Percentiles rank a stretch among this genome's conserved stretches.
phyloP scores from a whole-genome alignment of 1,140 invertebrate species.

The Tribolium castaneum region DNA sequence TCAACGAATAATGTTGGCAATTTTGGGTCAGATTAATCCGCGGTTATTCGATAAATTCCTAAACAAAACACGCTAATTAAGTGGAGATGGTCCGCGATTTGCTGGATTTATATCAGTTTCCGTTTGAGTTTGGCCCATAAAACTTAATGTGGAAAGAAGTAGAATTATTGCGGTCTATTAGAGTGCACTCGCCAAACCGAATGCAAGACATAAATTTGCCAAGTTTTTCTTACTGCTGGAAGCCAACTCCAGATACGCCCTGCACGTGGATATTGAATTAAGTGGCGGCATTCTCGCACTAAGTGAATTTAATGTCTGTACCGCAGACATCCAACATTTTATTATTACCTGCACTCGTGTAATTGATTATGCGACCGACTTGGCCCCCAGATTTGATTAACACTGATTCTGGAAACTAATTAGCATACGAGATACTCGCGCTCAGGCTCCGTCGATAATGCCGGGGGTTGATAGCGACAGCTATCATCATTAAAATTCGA shows the following conservation, averaged over 20 bases:
- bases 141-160: conserved; percentile 15
- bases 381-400: background rate
- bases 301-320: background rate
- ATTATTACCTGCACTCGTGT: background rate
- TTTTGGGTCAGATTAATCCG: background rate
- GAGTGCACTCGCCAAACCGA: conserved; percentile 23
- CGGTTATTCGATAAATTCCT: background rate
- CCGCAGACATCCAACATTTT: background rate
- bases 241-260: background rate
- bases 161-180: conserved; percentile 22
- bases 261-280: conserved; percentile 10
- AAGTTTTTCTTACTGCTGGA: background rate
- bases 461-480: background rate
- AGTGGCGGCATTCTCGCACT: background rate
- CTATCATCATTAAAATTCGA: background rate
- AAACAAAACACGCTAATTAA: background rate
- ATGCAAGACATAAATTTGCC: conserved; percentile 16
- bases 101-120: conserved; percentile 16
- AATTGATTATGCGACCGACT: background rate
- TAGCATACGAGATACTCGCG: background rate
- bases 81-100: background rate
- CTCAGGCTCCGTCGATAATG: background rate
- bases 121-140: background rate
- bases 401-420: background rate
- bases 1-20: background rate